Evolutionary conservation across 2,113 vertebrate species (phyloP).

Genomic region (Thermophis baileyi): DNA sequence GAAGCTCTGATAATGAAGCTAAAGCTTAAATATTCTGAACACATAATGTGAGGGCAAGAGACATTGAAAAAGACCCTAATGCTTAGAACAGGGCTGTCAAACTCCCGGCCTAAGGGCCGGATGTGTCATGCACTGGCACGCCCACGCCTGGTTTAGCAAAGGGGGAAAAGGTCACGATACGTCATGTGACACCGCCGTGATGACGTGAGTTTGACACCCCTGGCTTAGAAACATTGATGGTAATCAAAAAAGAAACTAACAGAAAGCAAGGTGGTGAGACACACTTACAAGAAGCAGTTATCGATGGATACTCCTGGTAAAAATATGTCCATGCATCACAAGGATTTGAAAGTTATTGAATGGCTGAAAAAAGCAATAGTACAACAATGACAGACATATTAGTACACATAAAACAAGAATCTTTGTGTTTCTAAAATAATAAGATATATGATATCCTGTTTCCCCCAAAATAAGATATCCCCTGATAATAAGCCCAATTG

Average conservation of each 20-base stretch:
- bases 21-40: neutral
- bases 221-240: neutral
- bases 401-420: neutral
- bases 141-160: no score
- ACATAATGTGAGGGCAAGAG: neutral
- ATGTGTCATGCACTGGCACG: no score
- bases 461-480: no score
- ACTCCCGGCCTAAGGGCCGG: no score
- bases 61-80: neutral
- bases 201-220: no score
- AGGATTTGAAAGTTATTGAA: neutral
- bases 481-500: no score
- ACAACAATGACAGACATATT: neutral
- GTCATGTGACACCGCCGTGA: no score
- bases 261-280: neutral
- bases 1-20: neutral
- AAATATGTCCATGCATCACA: neutral
- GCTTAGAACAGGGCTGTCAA: neutral
- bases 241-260: neutral
- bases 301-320: neutral
- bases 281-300: neutral
- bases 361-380: neutral
- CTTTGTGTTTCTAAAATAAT: neutral
- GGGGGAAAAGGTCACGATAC: no score
- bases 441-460: neutral